A percentile compares a stretch with the other conserved stretches of the same genome.
Conservation (phyloP, 2,113 vertebrate species). For the Phyllostomus discolor region DNA sequence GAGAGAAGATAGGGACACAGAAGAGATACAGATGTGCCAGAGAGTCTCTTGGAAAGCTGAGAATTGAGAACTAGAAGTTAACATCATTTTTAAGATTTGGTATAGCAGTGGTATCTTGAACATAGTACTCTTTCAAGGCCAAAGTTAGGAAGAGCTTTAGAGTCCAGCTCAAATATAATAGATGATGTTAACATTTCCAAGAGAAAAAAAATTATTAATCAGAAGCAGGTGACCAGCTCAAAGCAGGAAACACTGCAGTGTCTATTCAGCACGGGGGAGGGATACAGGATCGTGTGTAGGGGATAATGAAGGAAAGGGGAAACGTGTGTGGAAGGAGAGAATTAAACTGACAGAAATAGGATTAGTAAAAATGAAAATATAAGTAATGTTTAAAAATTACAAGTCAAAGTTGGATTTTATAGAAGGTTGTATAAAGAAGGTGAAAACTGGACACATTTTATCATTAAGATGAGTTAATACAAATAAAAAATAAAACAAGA, state of each 20-base stretch:
- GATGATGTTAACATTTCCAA: neutral
- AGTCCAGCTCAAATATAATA: neutral
- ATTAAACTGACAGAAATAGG: neutral
- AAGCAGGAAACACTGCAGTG: neutral
- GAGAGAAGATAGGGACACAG: neutral
- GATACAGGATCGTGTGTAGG: neutral
- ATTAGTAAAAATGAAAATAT: neutral
- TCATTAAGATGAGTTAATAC: neutral
- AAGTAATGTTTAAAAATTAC: neutral
- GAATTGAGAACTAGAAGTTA: neutral
- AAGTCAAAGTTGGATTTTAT: neutral
- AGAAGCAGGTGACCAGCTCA: neutral
- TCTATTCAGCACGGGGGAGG: neutral
- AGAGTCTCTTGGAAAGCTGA: neutral
- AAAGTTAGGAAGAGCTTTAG: neutral
- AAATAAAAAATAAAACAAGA: neutral
- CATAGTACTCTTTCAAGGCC: neutral
- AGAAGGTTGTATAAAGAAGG: neutral
- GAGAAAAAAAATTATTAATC: neutral
- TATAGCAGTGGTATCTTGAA: neutral
- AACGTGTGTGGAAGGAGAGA: neutral
- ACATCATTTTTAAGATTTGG: neutral
- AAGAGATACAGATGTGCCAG: neutral
- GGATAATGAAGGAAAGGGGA: neutral
- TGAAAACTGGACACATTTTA: neutral